Base-by-base conservation (phyloP, 2,888 invertebrate species). In the Epinotia nisella region DNA sequence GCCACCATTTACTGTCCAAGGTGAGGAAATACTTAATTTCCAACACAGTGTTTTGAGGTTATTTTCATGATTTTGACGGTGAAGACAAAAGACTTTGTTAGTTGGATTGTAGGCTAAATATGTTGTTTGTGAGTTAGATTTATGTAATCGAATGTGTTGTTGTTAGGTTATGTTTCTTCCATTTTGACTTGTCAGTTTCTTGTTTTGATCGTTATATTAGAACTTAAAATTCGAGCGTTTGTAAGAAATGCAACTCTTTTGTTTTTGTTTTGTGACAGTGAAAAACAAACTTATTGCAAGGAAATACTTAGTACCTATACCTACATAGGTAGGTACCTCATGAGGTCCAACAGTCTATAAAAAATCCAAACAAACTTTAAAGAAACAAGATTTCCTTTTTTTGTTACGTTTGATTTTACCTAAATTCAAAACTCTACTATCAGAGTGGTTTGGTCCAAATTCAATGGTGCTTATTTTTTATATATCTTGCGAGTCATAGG, bases 1-100 rank as follows among this genome's bases (percentile, higher is more conserved):
- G 60, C 87, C 87, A 70, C 86, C 87, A 11, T 72, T 86, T 13
- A 76, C 82, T 69, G 79, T 84, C 11, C 83, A 86, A 84, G 89
- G 91, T 90, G 81, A 15, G 75, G 10, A 35, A 58, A 41, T 15
- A 7, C 15, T 5, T 49, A 1, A 9, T 10, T 7, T 15, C 13
- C 13, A 45, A 55, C 45, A 49, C 11, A 3, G 10, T 11, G 3
- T 5, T 66, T 10, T 24, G 15, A 56, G 24, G 62, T 17, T 51
- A 15, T 13, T 29, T 51, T 21, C 4, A 3, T 19, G 21, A 53
- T 35, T 21, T 64, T 7, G 17, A 39, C 15, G 5, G 10, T 53
- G 10, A 13, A 2, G 19, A 35, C 35, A 35, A 21, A 11, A 61
- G 55, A 35, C 29, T 67, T 58, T 56, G 24, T 15, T 58, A 61